Evolutionary conservation across 1,140 invertebrate species (phyloP).

Genomic region (Proctacanthus coquilletti): DNA sequence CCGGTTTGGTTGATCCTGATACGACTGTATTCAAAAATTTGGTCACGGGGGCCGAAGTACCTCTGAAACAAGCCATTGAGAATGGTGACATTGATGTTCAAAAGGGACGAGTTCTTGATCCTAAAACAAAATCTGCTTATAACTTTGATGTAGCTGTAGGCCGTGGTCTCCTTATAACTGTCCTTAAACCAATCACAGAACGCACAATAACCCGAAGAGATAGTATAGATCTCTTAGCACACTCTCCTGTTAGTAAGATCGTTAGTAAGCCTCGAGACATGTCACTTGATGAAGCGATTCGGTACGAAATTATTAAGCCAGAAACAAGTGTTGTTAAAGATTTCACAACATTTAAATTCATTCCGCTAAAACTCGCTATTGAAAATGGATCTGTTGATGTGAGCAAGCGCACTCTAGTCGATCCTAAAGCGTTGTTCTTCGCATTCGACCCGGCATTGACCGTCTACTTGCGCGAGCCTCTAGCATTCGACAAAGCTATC

Average conservation of each 20-base stretch:
- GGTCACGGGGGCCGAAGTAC: constrained; percentile 52
- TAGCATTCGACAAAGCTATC: constrained; percentile 60
- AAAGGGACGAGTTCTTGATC: constrained; percentile 61
- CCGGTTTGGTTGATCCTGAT: constrained; percentile 56
- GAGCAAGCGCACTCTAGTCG: constrained; percentile 38
- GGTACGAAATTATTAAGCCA: constrained; percentile 58
- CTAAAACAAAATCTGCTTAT: constrained; percentile 53
- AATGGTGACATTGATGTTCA: constrained; percentile 62
- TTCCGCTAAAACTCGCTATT: constrained; percentile 53
- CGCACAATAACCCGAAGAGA: constrained; percentile 38
- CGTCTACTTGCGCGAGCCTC: constrained; percentile 52
- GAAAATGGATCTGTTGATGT: constrained; percentile 54
- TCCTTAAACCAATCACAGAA: constrained; percentile 51
- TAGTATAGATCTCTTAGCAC: constrained; percentile 29
- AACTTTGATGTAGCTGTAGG: constrained; percentile 59
- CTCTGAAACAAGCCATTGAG: constrained; percentile 56
- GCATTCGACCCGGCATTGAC: constrained; percentile 55
- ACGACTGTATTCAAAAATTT: constrained; percentile 64
- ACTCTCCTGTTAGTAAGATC: constrained; percentile 24
- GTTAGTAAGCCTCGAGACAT: constrained; percentile 44
- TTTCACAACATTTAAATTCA: constrained; percentile 54
- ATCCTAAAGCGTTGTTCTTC: constrained; percentile 45
- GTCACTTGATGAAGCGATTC: constrained; percentile 62
- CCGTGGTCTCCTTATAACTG: constrained; percentile 53
- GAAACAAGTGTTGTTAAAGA: constrained; percentile 62